Evolutionary conservation across 2,797 vertebrate genomes (phyloP).

Genomic region (Aratinga solstitialis): DNA sequence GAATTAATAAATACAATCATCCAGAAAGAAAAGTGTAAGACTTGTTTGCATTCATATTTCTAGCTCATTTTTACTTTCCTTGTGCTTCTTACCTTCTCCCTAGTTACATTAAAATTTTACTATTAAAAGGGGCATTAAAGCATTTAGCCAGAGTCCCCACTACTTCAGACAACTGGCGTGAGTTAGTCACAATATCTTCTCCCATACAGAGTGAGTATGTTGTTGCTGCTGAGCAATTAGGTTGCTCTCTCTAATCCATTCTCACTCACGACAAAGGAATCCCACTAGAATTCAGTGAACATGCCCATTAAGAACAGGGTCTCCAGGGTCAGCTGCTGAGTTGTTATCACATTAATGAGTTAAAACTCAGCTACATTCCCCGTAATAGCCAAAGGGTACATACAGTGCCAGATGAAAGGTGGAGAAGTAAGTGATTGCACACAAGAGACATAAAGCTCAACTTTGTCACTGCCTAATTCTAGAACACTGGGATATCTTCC

Average conservation of each 20-base stretch:
- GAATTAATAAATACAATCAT: not conserved
- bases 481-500: slow-evolving; percentile 37
- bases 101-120: not conserved
- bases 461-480: slow-evolving; percentile 52
- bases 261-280: slow-evolving; percentile 19
- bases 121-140: not conserved
- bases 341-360: slow-evolving; percentile 49
- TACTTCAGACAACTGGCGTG: not conserved
- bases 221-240: slow-evolving; percentile 17
- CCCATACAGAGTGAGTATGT: not conserved
- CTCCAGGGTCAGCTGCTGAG: not conserved
- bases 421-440: slow-evolving; percentile 30
- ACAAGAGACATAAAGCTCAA: slow-evolving; percentile 32
- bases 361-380: slow-evolving; percentile 45
- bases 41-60: not conserved
- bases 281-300: slow-evolving; percentile 14
- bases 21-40: not conserved
- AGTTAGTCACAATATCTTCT: not conserved
- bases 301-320: not conserved
- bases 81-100: not conserved
- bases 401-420: slow-evolving; percentile 31
- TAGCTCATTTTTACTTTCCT: not conserved
- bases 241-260: slow-evolving; percentile 13
- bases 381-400: slow-evolving; percentile 16
- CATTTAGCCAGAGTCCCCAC: not conserved